Base-by-base conservation (phyloP, 2,888 invertebrate species). In the Stegophylla sp. region DNA sequence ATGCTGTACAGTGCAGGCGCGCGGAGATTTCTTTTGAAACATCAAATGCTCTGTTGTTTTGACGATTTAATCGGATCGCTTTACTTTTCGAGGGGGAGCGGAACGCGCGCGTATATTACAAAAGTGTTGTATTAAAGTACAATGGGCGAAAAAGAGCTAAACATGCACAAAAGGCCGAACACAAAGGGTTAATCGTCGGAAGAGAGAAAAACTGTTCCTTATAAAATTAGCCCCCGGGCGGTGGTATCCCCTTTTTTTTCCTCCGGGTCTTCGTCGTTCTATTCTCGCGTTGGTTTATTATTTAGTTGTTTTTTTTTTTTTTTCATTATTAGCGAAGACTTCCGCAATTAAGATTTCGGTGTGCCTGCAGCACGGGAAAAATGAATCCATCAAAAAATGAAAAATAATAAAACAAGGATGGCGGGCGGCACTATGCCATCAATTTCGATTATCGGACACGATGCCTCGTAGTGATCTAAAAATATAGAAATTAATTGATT, bases 1-100 rank as follows among this genome's bases (percentile, higher is more conserved):
- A 7, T 17, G 26, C 15, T 26, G 26, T 59, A 28, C n/a, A n/a
- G 59, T 28, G 28, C 41, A 17, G 64, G 17, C 23, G 41, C 34
- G 48, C 79, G 41, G 48, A 48, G 71, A 71, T 79, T 79, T 79
- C 77, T 77, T 79, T 79, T 79, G 69, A 79, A 69, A 79, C 71
- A 61, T 79, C 71, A 69, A 69, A 66, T 77, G 59, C 75, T 64
- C 43, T 67, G 77, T 79, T 79, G 79, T 79, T 79, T 79, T 79
- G 79, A 79, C 79, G 79, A 79, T 79, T 79, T 79, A 79, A 79
- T 79, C 79, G 79, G 79, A 79, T 79, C 79, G 79, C 71, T 79
- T 71, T 79, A 69, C 48, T 61, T 59, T 53, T 34, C 20, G 61
- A 61, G 15, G 67, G 69, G 53, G 45, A 48, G 53, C n/a, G n/a